Base-by-base conservation (phyloP, 1,140 invertebrate species). In the Stenopsyche tienmushanensis region DNA sequence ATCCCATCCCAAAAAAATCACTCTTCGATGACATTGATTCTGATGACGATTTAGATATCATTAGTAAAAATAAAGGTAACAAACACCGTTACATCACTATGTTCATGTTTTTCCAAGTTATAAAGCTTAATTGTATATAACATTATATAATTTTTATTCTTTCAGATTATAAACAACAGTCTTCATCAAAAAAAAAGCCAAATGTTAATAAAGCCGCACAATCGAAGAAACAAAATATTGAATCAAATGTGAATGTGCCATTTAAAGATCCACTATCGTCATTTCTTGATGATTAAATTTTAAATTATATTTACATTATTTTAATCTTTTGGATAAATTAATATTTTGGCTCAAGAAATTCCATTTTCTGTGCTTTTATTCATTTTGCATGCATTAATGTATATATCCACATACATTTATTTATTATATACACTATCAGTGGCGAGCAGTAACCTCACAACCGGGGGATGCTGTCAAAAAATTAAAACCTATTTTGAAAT, bases 11-110 rank as follows among this genome's bases (percentile, higher is more conserved):
- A 23, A 50, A 44, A 39, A 68, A 65, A 23, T 21, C 53, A 9
- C 34, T 59, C 17, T 66, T 62, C 25, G 59, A 50, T 23, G 58
- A 52, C 15, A 55, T 65, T 25, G 60, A 62, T 24, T 44, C 7
- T 25, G 63, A 45, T 26, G 58, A 60, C 49, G 59, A 62, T 13
- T 21, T 52, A 8, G 29, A 70, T 65, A 54, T 70, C 20, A 66
- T 70, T 41, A 62, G 58, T 34, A 50, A 50, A 25, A 59, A 65
- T 13, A 67, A 60, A 70, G 55, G 69, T 70, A 55, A 7, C n/a
- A 7, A n/a, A n/a, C n/a, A n/a, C n/a, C n/a, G n/a, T n/a, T n/a
- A n/a, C n/a, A n/a, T n/a, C n/a, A 3, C n/a, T 54, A 15, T 5
- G 10, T 2, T 49, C 1, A 49, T 5, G 1, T 5, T 2, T 49